Percentiles rank a stretch among this genome's conserved stretches.
Conservation (phyloP, 2,113 vertebrate species). For the Scomber colias region DNA sequence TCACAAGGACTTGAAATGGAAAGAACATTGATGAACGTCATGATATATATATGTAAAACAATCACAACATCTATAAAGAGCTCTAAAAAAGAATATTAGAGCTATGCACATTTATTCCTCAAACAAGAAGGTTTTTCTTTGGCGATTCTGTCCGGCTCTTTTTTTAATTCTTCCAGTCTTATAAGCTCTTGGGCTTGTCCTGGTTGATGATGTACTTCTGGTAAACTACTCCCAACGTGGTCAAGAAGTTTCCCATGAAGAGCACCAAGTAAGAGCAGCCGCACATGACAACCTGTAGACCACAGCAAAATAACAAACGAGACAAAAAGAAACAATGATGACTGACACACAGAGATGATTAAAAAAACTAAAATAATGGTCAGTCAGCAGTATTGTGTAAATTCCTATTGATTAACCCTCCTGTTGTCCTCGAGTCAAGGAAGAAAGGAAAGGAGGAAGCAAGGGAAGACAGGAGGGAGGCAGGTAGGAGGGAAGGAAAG, state of each 20-base stretch:
- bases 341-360: too few species aligned
- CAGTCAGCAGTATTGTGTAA: too few species aligned
- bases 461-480: too few species aligned
- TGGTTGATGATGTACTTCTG: conserved; percentile 93
- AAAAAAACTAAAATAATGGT: too few species aligned
- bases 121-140: neutral
- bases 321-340: too few species aligned
- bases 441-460: too few species aligned
- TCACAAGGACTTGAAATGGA: neutral
- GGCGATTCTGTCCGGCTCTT: neutral
- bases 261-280: conserved; percentile 92
- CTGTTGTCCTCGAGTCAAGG: too few species aligned
- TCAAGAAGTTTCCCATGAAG: conserved; percentile 96
- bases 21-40: conserved; percentile 3
- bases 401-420: too few species aligned
- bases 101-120: neutral
- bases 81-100: conserved; percentile 37
- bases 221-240: conserved; percentile 93
- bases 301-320: neutral
- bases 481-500: too few species aligned
- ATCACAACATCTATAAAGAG: conserved; percentile 1
- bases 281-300: conserved; percentile 91
- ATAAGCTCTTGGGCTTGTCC: conserved; percentile 84
- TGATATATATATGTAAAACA: neutral
- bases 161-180: conserved; percentile 21